These are phyloP conservation scores for Aleiodes sp. DNA, from an alignment of 1,140 invertebrate genomes.

Conservation along the genomic window DNA sequence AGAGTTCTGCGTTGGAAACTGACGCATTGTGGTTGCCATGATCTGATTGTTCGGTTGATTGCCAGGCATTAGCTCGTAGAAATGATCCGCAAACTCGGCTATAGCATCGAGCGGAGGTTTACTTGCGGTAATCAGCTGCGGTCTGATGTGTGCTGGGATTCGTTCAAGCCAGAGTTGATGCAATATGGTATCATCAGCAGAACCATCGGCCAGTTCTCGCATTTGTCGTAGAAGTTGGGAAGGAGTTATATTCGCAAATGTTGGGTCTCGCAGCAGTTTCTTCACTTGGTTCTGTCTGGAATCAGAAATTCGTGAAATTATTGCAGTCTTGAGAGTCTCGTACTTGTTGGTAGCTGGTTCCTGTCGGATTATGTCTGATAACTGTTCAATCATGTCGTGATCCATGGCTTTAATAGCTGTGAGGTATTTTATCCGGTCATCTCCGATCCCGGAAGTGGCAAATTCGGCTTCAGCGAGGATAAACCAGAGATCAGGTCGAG, in stretches of 20 bases:
- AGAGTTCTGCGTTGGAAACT: neutral
- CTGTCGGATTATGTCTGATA: constrained; percentile 26
- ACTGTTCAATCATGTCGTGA: neutral
- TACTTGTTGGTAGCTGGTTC: constrained; percentile 30
- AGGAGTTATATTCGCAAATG: constrained; percentile 41
- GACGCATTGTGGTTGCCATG: no score
- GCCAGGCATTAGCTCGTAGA: neutral
- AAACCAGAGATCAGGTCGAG: neutral
- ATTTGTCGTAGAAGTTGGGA: constrained; percentile 44
- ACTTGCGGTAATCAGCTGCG: neutral
- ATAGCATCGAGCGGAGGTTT: neutral
- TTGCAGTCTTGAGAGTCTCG: constrained; percentile 14
- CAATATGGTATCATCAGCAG: constrained; percentile 31
- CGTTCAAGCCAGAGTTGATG: constrained; percentile 35
- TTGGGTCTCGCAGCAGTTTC: constrained; percentile 41
- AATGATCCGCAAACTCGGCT: constrained; percentile 25
- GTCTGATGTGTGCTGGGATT: constrained; percentile 29
- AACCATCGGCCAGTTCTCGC: constrained; percentile 27
- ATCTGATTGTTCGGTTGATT: neutral
- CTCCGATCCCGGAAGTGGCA: neutral
- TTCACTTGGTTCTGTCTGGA: constrained; percentile 36
- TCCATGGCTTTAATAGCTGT: neutral
- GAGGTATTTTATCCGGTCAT: neutral
- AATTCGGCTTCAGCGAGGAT: neutral
- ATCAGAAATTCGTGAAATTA: constrained; percentile 36